A percentile compares a stretch with the other conserved stretches of the same genome.
Evolutionary conservation across 2,797 vertebrate species (phyloP).

Genomic region (Pseudochaenichthys georgianus): DNA sequence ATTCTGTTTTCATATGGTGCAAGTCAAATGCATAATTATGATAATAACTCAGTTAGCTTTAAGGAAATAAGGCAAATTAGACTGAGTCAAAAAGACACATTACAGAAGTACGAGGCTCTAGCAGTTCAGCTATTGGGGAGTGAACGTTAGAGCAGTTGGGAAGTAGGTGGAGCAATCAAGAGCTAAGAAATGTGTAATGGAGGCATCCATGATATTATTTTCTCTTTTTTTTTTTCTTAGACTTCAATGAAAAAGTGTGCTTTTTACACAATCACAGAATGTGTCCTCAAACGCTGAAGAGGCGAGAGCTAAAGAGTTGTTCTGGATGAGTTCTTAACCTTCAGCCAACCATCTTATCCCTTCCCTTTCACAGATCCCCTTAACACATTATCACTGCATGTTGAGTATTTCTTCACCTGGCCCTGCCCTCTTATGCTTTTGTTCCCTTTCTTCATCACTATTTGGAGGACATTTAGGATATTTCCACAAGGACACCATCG

Average conservation of each 20-base stretch:
- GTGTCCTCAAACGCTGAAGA: conserved; percentile 3
- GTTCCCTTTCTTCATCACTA: conserved; percentile 53
- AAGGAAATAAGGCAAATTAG: conserved; percentile 50
- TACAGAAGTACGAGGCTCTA: conserved; percentile 27
- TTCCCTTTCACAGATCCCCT: conserved; percentile 20
- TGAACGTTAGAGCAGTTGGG: conserved; percentile 22
- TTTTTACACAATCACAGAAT: conserved; percentile 14
- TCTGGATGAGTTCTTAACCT: conserved; percentile 49
- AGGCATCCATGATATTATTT: background rate
- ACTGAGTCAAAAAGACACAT: conserved; percentile 54
- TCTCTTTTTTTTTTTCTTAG: conserved; percentile 6
- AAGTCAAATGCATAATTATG: conserved; percentile 23
- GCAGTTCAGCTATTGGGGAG: conserved; percentile 22
- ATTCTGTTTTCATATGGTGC: conserved; percentile 2
- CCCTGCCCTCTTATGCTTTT: conserved; percentile 26
- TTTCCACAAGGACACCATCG: conserved; percentile 82
- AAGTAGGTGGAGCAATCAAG: conserved; percentile 35
- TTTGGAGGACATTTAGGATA: conserved; percentile 74
- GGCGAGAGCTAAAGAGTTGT: conserved; percentile 27
- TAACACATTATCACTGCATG: conserved; percentile 12
- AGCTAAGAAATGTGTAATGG: conserved; percentile 12
- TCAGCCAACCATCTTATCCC: conserved; percentile 34
- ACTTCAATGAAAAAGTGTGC: conserved; percentile 9
- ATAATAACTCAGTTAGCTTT: conserved; percentile 34
- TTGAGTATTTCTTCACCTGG: conserved; percentile 42